Evolutionary conservation across 2,113 vertebrate species (phyloP).

Genomic region (Tympanuchus pallidicinctus): DNA sequence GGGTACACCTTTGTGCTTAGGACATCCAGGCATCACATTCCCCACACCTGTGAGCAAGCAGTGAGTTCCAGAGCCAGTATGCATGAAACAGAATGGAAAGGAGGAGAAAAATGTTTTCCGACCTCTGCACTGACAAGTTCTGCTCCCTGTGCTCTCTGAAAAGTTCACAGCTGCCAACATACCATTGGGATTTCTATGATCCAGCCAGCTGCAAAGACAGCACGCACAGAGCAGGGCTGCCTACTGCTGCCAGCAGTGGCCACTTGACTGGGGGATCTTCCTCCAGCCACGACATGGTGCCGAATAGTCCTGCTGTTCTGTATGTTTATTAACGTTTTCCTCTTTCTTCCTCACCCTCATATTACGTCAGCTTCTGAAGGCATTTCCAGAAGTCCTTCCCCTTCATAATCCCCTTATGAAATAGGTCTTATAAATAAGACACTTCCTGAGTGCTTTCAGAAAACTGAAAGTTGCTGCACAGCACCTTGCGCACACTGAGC

Average conservation of each 20-base stretch:
- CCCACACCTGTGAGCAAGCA: neutral
- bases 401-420: neutral
- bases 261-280: neutral
- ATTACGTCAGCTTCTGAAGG: neutral
- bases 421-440: neutral
- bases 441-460: neutral
- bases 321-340: neutral
- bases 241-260: neutral
- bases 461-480: neutral
- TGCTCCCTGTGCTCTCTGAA: neutral
- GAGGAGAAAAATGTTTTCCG: neutral
- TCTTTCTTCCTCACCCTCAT: neutral
- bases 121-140: neutral
- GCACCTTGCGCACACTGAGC: neutral
- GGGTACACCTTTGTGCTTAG: neutral
- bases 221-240: neutral
- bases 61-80: neutral
- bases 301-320: neutral
- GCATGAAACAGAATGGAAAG: neutral
- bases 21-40: neutral
- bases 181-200: neutral
- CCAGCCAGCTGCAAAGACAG: neutral
- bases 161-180: neutral
- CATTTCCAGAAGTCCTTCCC: neutral
- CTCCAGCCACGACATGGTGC: rapidly evolving